Conservation (phyloP, 2,113 vertebrate species). For the Condylura cristata region DNA sequence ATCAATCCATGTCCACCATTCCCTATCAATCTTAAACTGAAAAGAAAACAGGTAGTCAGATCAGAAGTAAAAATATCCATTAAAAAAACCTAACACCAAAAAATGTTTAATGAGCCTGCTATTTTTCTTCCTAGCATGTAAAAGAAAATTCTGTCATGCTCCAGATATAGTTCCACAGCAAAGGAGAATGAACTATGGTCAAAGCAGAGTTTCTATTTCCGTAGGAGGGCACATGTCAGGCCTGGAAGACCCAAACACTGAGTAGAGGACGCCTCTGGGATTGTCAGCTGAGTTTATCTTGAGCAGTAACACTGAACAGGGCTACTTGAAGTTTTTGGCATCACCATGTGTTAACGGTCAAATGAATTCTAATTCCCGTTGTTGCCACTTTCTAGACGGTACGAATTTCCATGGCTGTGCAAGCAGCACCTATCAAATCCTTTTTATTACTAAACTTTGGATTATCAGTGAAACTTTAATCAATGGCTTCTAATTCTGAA, state of each 20-base stretch:
- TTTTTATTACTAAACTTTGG: conserved; percentile 8
- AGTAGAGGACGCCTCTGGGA: neutral
- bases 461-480: conserved; percentile 45
- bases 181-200: neutral
- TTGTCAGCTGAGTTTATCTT: neutral
- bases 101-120: neutral
- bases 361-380: neutral
- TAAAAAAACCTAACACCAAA: neutral
- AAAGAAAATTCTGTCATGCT: neutral
- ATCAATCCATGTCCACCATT: conserved; percentile 97
- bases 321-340: no score
- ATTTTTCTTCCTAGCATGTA: neutral
- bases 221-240: accelerated
- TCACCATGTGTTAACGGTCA: neutral
- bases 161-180: neutral
- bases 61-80: neutral
- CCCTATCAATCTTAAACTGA: conserved; percentile 91
- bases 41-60: neutral
- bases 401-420: neutral
- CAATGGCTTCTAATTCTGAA: conserved; percentile 38
- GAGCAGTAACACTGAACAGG: neutral
- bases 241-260: neutral
- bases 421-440: neutral
- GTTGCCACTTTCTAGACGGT: neutral
- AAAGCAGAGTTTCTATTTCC: neutral